These are phyloP conservation scores for Pocillopora damicornis DNA, from an alignment of 64 coral and sea anemone genomes.

Conservation along the genomic window DNA sequence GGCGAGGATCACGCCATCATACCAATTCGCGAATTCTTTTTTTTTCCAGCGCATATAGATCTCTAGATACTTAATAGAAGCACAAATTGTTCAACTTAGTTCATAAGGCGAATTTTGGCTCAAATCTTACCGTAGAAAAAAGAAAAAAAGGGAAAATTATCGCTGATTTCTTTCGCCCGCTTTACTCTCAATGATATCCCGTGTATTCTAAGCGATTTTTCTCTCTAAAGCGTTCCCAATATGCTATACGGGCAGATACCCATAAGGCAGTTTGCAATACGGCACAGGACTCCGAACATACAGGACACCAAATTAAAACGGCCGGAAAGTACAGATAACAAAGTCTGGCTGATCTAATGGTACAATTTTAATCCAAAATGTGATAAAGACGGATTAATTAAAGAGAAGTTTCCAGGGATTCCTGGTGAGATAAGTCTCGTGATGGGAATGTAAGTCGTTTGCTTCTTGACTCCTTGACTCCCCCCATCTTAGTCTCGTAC, in stretches of 20 bases:
- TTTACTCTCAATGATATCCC: slow-evolving; percentile 2
- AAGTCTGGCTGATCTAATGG: background rate
- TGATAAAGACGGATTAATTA: too few relatives aligned
- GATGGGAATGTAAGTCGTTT: too few relatives aligned
- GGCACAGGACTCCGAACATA: background rate
- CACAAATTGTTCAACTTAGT: background rate
- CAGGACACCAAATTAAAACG: background rate
- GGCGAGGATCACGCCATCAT: slow-evolving; percentile 35
- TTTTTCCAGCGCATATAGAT: background rate
- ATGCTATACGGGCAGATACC: background rate
- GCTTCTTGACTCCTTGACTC: too few relatives aligned
- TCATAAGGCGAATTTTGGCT: background rate
- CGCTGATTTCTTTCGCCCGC: background rate
- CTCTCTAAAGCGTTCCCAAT: background rate
- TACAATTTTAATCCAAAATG: too few relatives aligned
- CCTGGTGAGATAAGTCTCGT: too few relatives aligned
- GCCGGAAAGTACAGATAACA: background rate
- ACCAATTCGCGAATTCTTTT: background rate
- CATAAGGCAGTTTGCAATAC: background rate
- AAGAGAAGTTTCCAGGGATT: too few relatives aligned
- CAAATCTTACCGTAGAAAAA: background rate
- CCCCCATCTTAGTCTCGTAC: too few relatives aligned
- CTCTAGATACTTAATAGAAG: background rate
- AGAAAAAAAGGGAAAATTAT: slow-evolving; percentile 2
- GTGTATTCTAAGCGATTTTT: background rate